Evolutionary conservation across 1,140 invertebrate species (phyloP), one percentile per base, ranked within the genome.

Genomic region (Aphidius ervi): DNA sequence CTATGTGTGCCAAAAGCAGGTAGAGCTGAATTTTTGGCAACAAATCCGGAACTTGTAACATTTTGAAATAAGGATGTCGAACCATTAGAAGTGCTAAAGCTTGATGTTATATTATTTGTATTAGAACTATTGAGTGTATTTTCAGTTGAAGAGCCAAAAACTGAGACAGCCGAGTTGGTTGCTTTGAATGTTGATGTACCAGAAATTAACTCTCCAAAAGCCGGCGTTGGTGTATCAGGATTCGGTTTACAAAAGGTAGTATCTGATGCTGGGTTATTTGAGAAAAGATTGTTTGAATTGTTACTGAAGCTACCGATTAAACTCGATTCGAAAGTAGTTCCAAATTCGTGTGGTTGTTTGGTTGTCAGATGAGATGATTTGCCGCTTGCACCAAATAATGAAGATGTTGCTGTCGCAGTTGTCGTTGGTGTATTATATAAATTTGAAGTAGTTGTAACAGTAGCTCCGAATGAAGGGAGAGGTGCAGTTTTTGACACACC

Each of bases 51-150:
- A 16, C 7, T 49, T 49, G 40, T 5, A 23, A n/a, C 40, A 52
- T 47, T 31, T 49, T n/a, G 9, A 9, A 8, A 9, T 9, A 16
- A 10, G 6, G 45, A 54, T 37, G 56, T 56, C 6, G 53, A 43
- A n/a, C 53, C 9, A 9, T 8, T 57, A 5, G 60, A 42, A 7
- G 59, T 50, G 4, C 60, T 64, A 23, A 72, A 72, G 6, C 55
- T 62, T 20, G 56, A 49, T 1, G 48, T 43, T 1, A 20, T 31
- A 42, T 5, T 50, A 4, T 16, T 6, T 5, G 49, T 50, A 31
- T 16, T 1, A 8, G 16, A 31, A 23, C 2, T 23, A 5, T 23
- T 10, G 49, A 50, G 43, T 46, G 43, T 23, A 39, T 41, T 48
- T 31, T 31, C 43, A n/a, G 8, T 62, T 23, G 46, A 43, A 6